phyloP scores from a whole-genome alignment of 2,113 vertebrate genomes.

The Thamnaconus septentrionalis region DNA sequence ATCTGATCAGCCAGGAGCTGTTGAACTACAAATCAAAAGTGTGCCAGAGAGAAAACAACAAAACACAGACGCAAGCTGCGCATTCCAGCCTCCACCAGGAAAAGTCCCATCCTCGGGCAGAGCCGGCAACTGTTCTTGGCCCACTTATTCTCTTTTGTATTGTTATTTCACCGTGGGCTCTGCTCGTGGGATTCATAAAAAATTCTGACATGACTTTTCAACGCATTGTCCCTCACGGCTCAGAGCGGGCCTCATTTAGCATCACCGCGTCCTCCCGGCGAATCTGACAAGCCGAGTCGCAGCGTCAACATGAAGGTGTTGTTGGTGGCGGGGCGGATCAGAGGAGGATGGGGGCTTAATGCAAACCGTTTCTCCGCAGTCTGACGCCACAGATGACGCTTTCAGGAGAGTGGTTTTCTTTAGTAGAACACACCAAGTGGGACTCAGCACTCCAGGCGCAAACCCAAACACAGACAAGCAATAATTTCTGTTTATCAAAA shows the following conservation, averaged over 20 bases:
- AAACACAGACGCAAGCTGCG: constrained; percentile 54
- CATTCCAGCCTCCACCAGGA: constrained; percentile 67
- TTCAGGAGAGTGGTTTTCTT: neutral
- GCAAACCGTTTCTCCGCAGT: constrained; percentile 36
- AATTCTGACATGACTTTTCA: constrained; percentile 45
- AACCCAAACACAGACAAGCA: constrained; percentile 36
- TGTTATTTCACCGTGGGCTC: constrained; percentile 51
- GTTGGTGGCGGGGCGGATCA: constrained; percentile 22
- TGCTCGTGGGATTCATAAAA: constrained; percentile 47
- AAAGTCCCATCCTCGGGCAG: constrained; percentile 68
- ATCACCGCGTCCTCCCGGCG: constrained; percentile 44
- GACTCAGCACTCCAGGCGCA: constrained; percentile 38
- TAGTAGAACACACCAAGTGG: constrained; percentile 12
- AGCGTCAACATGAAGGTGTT: constrained; percentile 44
- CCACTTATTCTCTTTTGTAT: constrained; percentile 62
- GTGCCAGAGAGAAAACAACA: constrained; percentile 62
- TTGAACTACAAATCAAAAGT: constrained; percentile 77
- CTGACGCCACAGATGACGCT: constrained; percentile 27
- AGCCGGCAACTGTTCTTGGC: constrained; percentile 62
- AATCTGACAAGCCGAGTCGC: constrained; percentile 50
- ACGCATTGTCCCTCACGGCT: constrained; percentile 19
- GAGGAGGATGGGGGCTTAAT: constrained; percentile 59
- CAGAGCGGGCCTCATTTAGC: constrained; percentile 42
- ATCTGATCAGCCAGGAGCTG: constrained; percentile 82
- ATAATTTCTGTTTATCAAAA: constrained; percentile 38